Evolutionary conservation across 2,888 invertebrate species (phyloP).

Genomic region (Lobophora halterata): DNA sequence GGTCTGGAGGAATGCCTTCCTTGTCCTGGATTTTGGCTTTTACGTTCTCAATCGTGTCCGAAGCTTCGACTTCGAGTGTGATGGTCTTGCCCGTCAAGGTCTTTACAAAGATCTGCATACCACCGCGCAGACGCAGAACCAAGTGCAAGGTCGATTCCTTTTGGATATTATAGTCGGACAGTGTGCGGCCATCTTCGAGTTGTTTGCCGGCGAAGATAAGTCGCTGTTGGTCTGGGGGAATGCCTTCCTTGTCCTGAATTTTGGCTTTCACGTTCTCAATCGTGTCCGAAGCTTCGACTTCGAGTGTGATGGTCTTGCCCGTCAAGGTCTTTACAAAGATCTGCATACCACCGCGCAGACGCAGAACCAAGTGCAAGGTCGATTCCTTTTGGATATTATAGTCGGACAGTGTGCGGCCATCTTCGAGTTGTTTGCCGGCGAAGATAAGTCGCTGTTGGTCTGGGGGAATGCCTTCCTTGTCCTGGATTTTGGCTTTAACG

Average conservation of each 20-base stretch:
- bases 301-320: constrained; percentile 27
- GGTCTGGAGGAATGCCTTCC: constrained; percentile 32
- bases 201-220: constrained; percentile 32
- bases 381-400: constrained; percentile 34
- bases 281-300: constrained; percentile 29
- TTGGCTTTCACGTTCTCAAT: constrained; percentile 32
- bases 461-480: constrained; percentile 33
- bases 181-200: constrained; percentile 29
- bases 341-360: constrained; percentile 33
- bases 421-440: constrained; percentile 30
- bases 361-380: constrained; percentile 27
- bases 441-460: constrained; percentile 32
- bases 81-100: constrained; percentile 30
- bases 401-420: constrained; percentile 29
- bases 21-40: constrained; percentile 32
- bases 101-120: constrained; percentile 35
- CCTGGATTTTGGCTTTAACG: constrained; percentile 31
- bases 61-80: constrained; percentile 29
- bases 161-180: constrained; percentile 31
- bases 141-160: constrained; percentile 31
- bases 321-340: constrained; percentile 31
- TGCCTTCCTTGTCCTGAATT: constrained; percentile 33
- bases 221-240: constrained; percentile 31
- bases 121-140: constrained; percentile 30
- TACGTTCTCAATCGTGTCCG: constrained; percentile 28